A percentile compares a stretch with the other conserved stretches of the same genome.
Evolutionary conservation across 2,113 vertebrate genomes (phyloP).

Genomic region (Lasiurus cinereus): DNA sequence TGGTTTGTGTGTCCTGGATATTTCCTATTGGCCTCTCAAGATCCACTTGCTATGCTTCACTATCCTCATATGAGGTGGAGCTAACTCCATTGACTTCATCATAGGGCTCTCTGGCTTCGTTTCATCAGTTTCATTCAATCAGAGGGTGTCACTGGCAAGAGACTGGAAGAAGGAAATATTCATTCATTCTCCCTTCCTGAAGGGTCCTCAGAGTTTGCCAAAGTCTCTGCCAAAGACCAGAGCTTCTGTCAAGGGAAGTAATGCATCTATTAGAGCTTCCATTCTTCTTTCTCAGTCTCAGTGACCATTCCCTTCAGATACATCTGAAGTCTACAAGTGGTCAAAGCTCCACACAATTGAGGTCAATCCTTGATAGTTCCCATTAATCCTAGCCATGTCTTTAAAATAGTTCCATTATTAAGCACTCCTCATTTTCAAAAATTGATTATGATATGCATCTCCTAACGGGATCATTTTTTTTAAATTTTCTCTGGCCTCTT

Average conservation of each 20-base stretch:
- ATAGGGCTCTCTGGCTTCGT: neutral
- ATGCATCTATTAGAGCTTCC: neutral
- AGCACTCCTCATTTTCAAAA: neutral
- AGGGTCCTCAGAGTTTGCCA: neutral
- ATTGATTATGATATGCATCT: neutral
- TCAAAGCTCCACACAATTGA: neutral
- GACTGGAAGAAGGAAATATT: neutral
- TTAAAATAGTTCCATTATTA: neutral
- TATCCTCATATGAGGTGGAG: neutral
- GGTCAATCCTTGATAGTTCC: neutral
- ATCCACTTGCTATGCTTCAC: neutral
- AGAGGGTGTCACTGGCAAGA: neutral
- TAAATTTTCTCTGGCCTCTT: neutral
- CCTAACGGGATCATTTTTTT: neutral
- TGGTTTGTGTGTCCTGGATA: neutral
- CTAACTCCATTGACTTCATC: neutral
- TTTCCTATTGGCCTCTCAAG: neutral
- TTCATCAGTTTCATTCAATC: neutral
- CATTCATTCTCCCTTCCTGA: neutral
- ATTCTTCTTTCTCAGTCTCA: neutral
- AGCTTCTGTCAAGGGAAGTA: neutral
- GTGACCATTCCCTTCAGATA: neutral
- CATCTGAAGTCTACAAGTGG: neutral
- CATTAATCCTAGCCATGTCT: neutral
- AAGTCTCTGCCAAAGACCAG: neutral